Percentiles rank a stretch among this genome's conserved stretches.
These are phyloP conservation scores for Psilopogon haemacephalus DNA, from an alignment of 2,113 vertebrate species.

Conservation along the genomic window DNA sequence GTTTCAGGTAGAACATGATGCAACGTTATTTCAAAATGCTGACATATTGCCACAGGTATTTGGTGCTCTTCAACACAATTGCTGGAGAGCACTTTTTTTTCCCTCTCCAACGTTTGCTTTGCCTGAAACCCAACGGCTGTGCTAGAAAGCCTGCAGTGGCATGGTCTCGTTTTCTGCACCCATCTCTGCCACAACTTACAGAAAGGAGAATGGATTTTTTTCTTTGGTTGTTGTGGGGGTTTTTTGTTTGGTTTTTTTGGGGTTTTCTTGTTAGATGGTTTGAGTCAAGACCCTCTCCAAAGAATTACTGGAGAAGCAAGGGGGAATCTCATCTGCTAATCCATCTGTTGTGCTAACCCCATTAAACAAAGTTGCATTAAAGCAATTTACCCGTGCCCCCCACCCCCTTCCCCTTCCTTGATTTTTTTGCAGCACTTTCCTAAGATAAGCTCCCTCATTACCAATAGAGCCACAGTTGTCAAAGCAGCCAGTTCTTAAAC, in stretches of 20 bases:
- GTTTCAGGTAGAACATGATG: constrained; percentile 71
- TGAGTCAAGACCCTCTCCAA: not conserved
- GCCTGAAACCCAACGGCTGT: not conserved
- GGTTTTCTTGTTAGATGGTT: not conserved
- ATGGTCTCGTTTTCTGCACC: not conserved
- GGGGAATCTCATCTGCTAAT: not conserved
- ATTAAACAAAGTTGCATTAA: constrained; percentile 11
- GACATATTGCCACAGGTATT: constrained; percentile 66
- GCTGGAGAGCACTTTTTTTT: constrained; percentile 61
- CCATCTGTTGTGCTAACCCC: not conserved
- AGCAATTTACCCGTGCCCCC: not conserved
- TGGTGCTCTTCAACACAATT: constrained; percentile 62
- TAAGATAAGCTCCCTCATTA: constrained; percentile 35
- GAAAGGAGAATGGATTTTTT: not conserved
- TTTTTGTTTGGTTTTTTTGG: too few relatives aligned
- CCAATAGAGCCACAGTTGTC: not conserved
- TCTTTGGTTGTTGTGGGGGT: too few relatives aligned
- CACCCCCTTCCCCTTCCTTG: not conserved
- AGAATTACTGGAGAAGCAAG: not conserved
- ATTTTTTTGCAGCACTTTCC: not conserved
- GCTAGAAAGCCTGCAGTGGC: constrained; percentile 29
- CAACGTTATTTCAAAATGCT: constrained; percentile 67
- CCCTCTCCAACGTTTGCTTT: constrained; percentile 2
- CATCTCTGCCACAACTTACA: not conserved
- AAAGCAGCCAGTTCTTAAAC: constrained; percentile 29